Percentiles rank a stretch among this genome's conserved stretches.
These are phyloP conservation scores for Toxonevra muliebris DNA, from an alignment of 2,888 invertebrate species.

Conservation along the genomic window DNA sequence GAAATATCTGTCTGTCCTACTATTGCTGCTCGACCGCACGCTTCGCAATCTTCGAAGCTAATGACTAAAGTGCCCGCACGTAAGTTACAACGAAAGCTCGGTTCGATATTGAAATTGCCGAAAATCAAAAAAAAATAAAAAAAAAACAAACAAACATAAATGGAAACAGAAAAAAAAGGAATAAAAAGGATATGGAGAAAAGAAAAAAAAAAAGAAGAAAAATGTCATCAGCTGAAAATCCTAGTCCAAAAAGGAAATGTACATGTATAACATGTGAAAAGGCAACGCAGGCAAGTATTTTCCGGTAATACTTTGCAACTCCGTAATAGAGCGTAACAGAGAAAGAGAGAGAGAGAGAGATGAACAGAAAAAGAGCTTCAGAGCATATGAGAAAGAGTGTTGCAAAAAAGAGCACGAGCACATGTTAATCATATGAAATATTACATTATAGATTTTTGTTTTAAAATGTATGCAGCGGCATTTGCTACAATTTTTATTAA, in stretches of 20 bases:
- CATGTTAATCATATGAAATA: too few species aligned
- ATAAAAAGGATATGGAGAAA: too few species aligned
- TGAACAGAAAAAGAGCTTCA: too few species aligned
- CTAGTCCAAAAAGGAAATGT: too few species aligned
- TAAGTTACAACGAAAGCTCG: slow-evolving; percentile 47
- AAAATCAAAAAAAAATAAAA: slow-evolving; percentile 6
- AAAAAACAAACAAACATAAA: too few species aligned
- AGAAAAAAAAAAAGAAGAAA: background rate
- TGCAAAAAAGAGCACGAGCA: slow-evolving; percentile 4
- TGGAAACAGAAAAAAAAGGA: too few species aligned
- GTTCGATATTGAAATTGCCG: slow-evolving; percentile 25
- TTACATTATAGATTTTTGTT: too few species aligned
- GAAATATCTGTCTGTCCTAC: background rate
- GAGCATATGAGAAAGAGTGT: background rate
- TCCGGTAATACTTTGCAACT: slow-evolving; percentile 27
- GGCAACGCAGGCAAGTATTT: slow-evolving; percentile 3
- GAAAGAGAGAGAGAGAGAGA: background rate
- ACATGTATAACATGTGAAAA: too few species aligned
- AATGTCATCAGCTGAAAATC: slow-evolving; percentile 5
- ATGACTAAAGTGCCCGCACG: slow-evolving; percentile 42
- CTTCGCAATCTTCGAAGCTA: slow-evolving; percentile 47
- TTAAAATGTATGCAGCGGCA: too few species aligned
- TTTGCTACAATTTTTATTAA: too few species aligned
- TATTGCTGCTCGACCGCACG: slow-evolving; percentile 40
- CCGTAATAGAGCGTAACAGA: background rate